A percentile compares a stretch with the other conserved stretches of the same genome.
These are phyloP conservation scores for Austrolebias charrua DNA, from an alignment of 2,797 vertebrate genomes.

Conservation along the genomic window DNA sequence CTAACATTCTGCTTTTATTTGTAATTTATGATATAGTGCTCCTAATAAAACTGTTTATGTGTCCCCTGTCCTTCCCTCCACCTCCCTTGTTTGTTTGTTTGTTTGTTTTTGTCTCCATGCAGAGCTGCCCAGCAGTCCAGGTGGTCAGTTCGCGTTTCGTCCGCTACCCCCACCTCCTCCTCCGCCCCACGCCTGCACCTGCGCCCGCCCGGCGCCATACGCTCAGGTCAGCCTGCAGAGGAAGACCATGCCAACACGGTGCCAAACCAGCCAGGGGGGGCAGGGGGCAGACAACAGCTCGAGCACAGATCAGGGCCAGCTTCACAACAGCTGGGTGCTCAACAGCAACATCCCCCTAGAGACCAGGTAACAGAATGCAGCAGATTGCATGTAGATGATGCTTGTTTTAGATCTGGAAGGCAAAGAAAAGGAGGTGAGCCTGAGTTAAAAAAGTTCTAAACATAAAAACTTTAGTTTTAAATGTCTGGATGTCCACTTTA, in stretches of 20 bases:
- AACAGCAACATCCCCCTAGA: slow-evolving; percentile 97
- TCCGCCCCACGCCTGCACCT: slow-evolving; percentile 91
- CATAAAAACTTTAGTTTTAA: no score
- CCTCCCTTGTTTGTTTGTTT: neutral
- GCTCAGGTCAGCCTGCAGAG: slow-evolving; percentile 90
- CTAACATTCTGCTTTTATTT: slow-evolving; percentile 66
- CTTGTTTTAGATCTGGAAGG: neutral
- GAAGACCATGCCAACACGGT: slow-evolving; percentile 91
- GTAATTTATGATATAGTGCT: slow-evolving; percentile 66
- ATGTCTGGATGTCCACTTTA: neutral
- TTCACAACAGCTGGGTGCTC: slow-evolving; percentile 96
- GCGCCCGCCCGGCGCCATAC: slow-evolving; percentile 86
- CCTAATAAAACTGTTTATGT: slow-evolving; percentile 72
- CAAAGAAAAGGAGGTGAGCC: slow-evolving; percentile 9
- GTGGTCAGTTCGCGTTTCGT: slow-evolving; percentile 93
- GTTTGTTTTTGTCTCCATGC: slow-evolving; percentile 43
- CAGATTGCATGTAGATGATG: slow-evolving; percentile 1
- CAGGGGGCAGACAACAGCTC: slow-evolving; percentile 79
- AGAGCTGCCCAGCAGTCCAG: slow-evolving; percentile 90
- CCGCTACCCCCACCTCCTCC: slow-evolving; percentile 90
- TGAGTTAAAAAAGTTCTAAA: neutral
- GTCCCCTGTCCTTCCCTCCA: slow-evolving; percentile 38
- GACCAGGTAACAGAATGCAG: slow-evolving; percentile 83
- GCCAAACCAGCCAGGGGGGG: slow-evolving; percentile 86
- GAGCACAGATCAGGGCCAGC: slow-evolving; percentile 78